These are phyloP conservation scores for Diadema setosum DNA, from an alignment of 35 echinoderm and acorn worm genomes.

Conservation along the genomic window DNA sequence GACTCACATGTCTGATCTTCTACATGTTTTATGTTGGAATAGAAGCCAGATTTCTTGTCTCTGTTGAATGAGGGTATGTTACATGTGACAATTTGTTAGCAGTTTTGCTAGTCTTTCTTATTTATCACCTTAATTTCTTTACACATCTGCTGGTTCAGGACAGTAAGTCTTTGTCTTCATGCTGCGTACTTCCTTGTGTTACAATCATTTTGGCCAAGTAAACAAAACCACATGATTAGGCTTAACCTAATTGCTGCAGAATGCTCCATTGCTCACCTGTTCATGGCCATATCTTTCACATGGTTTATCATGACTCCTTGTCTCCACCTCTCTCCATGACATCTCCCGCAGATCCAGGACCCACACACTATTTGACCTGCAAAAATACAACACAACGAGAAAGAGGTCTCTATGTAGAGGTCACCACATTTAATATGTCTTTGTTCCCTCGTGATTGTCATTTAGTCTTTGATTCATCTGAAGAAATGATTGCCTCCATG, in stretches of 20 bases:
- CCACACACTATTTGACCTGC: conserved; percentile 33
- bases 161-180: too few species aligned
- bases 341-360: conserved; percentile 17
- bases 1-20: too few species aligned
- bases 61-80: too few species aligned
- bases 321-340: conserved; percentile 26
- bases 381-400: background rate
- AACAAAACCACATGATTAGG: too few species aligned
- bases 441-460: background rate
- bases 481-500: background rate
- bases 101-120: background rate
- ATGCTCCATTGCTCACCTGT: background rate
- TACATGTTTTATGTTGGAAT: too few species aligned
- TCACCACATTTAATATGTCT: background rate
- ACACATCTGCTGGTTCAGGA: too few species aligned
- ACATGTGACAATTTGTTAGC: too few species aligned
- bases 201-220: too few species aligned
- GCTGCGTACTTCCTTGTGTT: too few species aligned
- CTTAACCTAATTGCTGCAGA: background rate
- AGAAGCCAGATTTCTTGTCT: too few species aligned
- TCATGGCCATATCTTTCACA: conserved; percentile 4
- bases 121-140: background rate
- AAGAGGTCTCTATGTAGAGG: background rate
- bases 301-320: conserved; percentile 16
- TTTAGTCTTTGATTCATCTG: background rate